Percentiles rank a stretch among this genome's conserved stretches.
Conservation (phyloP, 2,113 vertebrate genomes). For the Clupea harengus region DNA sequence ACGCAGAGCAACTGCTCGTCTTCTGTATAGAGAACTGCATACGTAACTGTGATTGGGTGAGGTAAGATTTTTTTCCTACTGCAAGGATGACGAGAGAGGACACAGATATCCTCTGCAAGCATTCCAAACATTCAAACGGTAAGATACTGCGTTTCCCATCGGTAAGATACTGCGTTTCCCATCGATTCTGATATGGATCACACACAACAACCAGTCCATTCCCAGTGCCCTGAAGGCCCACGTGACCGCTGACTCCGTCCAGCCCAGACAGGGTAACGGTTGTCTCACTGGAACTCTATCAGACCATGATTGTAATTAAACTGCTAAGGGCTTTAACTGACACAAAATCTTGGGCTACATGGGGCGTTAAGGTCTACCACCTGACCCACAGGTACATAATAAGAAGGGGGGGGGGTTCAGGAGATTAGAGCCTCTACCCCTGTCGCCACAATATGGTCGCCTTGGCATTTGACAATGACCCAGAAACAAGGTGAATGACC, state of each 20-base stretch:
- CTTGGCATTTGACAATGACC: neutral
- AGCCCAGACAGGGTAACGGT: neutral
- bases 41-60: conserved; percentile 40
- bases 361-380: neutral
- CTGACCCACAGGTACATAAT: neutral
- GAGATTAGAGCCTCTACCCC: neutral
- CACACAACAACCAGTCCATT: neutral
- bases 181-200: neutral
- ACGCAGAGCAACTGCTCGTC: neutral
- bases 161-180: neutral
- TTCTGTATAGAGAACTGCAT: conserved; percentile 40
- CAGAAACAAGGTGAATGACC: neutral
- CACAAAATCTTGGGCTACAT: neutral
- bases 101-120: neutral
- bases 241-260: neutral
- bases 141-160: neutral
- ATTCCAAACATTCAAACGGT: neutral
- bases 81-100: neutral
- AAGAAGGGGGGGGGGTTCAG: neutral
- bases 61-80: neutral
- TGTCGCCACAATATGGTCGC: neutral
- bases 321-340: neutral
- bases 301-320: neutral
- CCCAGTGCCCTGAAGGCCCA: neutral
- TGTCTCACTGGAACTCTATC: neutral